Base-by-base conservation (phyloP, 2,113 vertebrate species). In the Octodon degus region DNA sequence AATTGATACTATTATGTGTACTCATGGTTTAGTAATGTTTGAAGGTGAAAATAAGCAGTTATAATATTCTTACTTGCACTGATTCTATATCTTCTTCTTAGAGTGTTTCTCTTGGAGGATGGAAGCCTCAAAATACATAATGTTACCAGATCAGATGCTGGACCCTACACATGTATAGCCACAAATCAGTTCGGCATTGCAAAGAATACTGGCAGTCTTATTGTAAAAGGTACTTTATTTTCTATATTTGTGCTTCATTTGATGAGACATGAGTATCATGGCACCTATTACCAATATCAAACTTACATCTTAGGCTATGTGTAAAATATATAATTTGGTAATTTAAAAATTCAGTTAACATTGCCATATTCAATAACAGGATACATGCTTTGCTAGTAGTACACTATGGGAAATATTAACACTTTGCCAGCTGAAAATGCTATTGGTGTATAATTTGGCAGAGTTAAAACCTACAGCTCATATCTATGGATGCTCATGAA, bases 51-150 rank as follows among this genome's bases (percentile, higher is more conserved):
- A 43, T 43, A 58, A 60, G 19, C 30, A 34, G 4, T 43, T 92
- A 22, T 24, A 86, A 89, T 43, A 37, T 12, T 16, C n/a, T 47
- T 81, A 43, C 5, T 77, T 89, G 17, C 9, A 8, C 60, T 94
- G 4, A 89, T 70, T 22, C 13, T 25, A 4, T n/a, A 16, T 34
- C 87, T 34, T 27, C 60, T 65, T 87, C 95, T 34, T 58, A 98
- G 98, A 95, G 3, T 97, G 86, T 40, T 89, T 19, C 90, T 99
- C 76, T 94, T 98, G 91, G 98, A 99, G 40, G 99, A 99, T 1
- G 99, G 99, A 70, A 99, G 99, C 60, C 98, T 99, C 50, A 98
- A 98, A n/a, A 99, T 99, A 96, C 92, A 94, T 88, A 99, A 99
- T 50, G 97, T 98, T 97, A 99, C 98, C 94, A 98, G 98, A 95